Evolutionary conservation across 2,797 vertebrate species (phyloP).

Genomic region (Tachyglossus aculeatus): DNA sequence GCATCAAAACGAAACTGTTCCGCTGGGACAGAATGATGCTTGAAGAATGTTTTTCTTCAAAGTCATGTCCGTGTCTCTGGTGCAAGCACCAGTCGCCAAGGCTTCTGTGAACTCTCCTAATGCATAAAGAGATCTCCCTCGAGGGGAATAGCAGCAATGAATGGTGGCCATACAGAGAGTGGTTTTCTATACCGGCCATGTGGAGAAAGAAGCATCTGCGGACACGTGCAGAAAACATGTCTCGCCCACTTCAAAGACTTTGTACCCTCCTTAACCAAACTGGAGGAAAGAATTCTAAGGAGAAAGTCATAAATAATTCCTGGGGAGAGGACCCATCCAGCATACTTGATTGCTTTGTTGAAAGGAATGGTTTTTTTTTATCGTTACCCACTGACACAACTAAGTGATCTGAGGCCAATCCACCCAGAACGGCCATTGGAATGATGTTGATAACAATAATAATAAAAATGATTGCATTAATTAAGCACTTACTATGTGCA

Average conservation of each 20-base stretch:
- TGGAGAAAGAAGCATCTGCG: slow-evolving; percentile 42
- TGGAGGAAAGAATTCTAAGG: slow-evolving; percentile 34
- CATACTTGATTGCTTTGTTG: slow-evolving; percentile 12
- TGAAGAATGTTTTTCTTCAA: not conserved
- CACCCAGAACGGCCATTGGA: too few species aligned
- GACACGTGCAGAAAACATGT: slow-evolving; percentile 50
- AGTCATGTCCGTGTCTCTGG: slow-evolving; percentile 5
- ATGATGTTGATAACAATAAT: too few species aligned
- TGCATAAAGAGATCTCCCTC: slow-evolving; percentile 19
- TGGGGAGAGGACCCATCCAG: not conserved
- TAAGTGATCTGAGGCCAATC: slow-evolving; percentile 34
- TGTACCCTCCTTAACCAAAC: slow-evolving; percentile 29
- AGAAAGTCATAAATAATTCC: slow-evolving; percentile 13
- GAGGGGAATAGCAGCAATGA: slow-evolving; percentile 13
- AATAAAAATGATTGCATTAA: too few species aligned
- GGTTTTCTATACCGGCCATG: slow-evolving; percentile 27
- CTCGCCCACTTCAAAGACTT: slow-evolving; percentile 61
- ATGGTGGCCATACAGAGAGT: slow-evolving; percentile 9
- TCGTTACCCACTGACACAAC: not conserved
- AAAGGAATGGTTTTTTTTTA: not conserved
- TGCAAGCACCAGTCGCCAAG: not conserved
- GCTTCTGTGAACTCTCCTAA: slow-evolving; percentile 11
- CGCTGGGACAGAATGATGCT: too few species aligned
- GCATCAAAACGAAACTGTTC: too few species aligned
- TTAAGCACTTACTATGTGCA: too few species aligned